Percentiles rank a stretch among this genome's conserved stretches.
These are phyloP conservation scores for Clarias pachynema DNA, from an alignment of 2,797 vertebrate genomes.

Conservation along the genomic window DNA sequence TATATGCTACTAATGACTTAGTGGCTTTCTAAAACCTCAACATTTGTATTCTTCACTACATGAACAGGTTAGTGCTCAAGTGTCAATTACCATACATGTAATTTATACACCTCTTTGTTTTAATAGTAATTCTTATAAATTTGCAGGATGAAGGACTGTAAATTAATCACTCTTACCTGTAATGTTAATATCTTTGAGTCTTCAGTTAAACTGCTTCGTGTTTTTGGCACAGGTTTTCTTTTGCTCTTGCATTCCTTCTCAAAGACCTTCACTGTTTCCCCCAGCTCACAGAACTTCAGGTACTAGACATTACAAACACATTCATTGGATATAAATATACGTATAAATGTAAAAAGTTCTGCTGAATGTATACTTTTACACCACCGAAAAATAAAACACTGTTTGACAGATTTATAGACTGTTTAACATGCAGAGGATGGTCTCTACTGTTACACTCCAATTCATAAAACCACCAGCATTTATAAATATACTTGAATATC, in stretches of 20 bases:
- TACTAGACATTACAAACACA: slow-evolving; percentile 73
- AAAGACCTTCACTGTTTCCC: slow-evolving; percentile 85
- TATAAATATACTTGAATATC: background rate
- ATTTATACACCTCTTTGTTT: background rate
- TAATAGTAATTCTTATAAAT: background rate
- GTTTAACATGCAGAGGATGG: background rate
- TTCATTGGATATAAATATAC: background rate
- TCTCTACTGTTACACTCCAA: background rate
- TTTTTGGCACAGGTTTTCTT: slow-evolving; percentile 83
- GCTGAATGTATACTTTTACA: no score
- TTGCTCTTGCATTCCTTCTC: slow-evolving; percentile 89
- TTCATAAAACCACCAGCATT: background rate
- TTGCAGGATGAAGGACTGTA: background rate
- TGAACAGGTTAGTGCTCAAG: background rate
- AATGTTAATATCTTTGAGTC: slow-evolving; percentile 74
- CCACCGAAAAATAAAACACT: background rate
- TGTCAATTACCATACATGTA: background rate
- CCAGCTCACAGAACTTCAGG: slow-evolving; percentile 88
- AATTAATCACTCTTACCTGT: slow-evolving; percentile 75
- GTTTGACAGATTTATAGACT: no score
- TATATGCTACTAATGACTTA: background rate
- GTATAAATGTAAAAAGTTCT: no score
- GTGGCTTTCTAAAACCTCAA: background rate
- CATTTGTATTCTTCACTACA: background rate
- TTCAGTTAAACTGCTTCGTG: slow-evolving; percentile 65